Conservation (phyloP, 2,888 invertebrate species). For the Exocentrus adspersus region DNA sequence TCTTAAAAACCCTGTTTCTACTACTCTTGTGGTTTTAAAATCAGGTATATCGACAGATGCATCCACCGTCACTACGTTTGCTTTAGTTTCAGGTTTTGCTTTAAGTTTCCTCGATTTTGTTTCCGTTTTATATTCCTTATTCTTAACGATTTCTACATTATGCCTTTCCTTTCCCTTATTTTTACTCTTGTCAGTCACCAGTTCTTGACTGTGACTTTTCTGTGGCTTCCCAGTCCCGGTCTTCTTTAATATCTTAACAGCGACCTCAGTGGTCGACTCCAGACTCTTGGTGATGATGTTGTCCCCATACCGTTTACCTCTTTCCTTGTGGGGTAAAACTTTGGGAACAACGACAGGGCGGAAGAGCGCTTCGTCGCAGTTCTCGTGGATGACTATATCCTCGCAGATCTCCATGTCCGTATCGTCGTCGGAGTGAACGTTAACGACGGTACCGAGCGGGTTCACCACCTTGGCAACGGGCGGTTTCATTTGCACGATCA, state of each 20-base stretch:
- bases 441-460: conserved; percentile 79
- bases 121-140: conserved; percentile 26
- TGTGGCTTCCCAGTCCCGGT: too few species aligned
- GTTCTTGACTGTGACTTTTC: conserved; percentile 33
- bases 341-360: conserved; percentile 72
- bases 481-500: conserved; percentile 62
- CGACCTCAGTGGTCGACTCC: conserved; percentile 51
- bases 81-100: conserved; percentile 24
- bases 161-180: conserved; percentile 6
- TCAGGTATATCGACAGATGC: conserved; percentile 28
- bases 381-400: conserved; percentile 65
- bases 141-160: conserved; percentile 6
- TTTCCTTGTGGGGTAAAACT: conserved; percentile 53
- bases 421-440: conserved; percentile 63
- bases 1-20: conserved; percentile 24
- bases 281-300: conserved; percentile 53
- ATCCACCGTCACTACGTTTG: conserved; percentile 26
- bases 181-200: conserved; percentile 25
- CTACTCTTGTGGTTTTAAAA: conserved; percentile 5
- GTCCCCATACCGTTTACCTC: conserved; percentile 35
- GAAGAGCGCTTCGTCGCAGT: conserved; percentile 76
- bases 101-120: conserved; percentile 28
- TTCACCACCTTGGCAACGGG: conserved; percentile 77
- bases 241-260: conserved; percentile 47
- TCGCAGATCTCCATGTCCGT: conserved; percentile 54